Conservation (phyloP, 2,888 invertebrate species). For the Papilio protenor region DNA sequence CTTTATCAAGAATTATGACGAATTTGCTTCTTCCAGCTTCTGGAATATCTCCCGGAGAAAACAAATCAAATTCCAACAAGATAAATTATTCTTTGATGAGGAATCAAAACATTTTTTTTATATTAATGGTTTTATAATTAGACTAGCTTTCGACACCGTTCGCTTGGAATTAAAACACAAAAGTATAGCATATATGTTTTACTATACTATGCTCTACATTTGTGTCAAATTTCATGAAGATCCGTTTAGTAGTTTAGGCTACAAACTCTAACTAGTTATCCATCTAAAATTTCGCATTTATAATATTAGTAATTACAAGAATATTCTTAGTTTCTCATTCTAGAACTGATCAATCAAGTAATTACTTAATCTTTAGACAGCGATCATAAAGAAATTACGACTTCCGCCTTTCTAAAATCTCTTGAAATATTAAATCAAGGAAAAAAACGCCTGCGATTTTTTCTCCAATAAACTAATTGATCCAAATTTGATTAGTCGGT, state of each 20-base stretch:
- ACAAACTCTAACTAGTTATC: too few relatives aligned
- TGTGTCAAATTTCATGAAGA: not conserved
- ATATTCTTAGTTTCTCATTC: too few relatives aligned
- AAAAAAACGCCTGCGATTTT: constrained; percentile 45
- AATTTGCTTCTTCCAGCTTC: constrained; percentile 6
- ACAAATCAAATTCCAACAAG: constrained; percentile 24
- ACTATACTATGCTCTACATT: not conserved
- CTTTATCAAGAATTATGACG: constrained; percentile 38
- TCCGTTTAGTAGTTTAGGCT: too few relatives aligned
- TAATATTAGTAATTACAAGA: too few relatives aligned
- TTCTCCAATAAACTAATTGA: constrained; percentile 50
- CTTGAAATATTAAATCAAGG: constrained; percentile 18
- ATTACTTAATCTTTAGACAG: not conserved
- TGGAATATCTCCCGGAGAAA: constrained; percentile 13
- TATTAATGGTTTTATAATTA: constrained; percentile 36
- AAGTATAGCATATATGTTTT: not conserved
- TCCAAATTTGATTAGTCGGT: constrained; percentile 52
- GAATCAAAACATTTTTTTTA: not conserved
- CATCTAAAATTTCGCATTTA: too few relatives aligned
- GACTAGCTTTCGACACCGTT: not conserved
- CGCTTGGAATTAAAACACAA: not conserved
- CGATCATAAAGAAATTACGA: constrained; percentile 17
- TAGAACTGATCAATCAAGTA: not conserved
- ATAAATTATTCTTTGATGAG: constrained; percentile 23
- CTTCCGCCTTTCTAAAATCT: not conserved